Conservation (phyloP, 2,797 vertebrate species). For the Coendou prehensilis region DNA sequence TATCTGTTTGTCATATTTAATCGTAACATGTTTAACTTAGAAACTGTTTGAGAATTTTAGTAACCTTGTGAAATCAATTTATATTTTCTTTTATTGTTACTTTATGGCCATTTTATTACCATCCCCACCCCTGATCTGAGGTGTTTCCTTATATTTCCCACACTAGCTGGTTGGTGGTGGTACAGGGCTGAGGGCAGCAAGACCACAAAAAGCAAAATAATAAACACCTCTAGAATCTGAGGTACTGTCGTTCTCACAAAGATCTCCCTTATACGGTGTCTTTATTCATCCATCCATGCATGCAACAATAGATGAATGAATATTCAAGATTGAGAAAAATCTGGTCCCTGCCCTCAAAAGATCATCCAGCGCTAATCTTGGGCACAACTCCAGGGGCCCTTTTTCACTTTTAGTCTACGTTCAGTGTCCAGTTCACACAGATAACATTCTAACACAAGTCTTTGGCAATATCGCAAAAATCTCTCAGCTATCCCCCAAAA, state of each 20-base stretch:
- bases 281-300: neutral
- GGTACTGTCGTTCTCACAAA: neutral
- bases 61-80: conserved; percentile 48
- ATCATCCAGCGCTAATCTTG: neutral
- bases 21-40: conserved; percentile 62
- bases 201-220: neutral
- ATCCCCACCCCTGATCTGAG: neutral
- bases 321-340: neutral
- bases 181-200: neutral
- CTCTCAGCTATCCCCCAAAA: neutral
- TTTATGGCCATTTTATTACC: conserved; percentile 2
- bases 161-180: neutral
- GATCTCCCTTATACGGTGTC: neutral
- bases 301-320: neutral
- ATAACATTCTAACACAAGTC: neutral
- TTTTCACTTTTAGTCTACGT: neutral
- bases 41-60: conserved; percentile 50
- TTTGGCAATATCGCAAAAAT: neutral
- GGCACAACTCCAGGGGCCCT: rapidly evolving
- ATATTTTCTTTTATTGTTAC: neutral
- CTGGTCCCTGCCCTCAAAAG: neutral
- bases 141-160: neutral
- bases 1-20: conserved; percentile 54
- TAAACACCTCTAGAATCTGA: neutral
- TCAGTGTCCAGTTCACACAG: neutral